Conservation (phyloP, 2,888 invertebrate genomes). For the Tipula lateralis region DNA sequence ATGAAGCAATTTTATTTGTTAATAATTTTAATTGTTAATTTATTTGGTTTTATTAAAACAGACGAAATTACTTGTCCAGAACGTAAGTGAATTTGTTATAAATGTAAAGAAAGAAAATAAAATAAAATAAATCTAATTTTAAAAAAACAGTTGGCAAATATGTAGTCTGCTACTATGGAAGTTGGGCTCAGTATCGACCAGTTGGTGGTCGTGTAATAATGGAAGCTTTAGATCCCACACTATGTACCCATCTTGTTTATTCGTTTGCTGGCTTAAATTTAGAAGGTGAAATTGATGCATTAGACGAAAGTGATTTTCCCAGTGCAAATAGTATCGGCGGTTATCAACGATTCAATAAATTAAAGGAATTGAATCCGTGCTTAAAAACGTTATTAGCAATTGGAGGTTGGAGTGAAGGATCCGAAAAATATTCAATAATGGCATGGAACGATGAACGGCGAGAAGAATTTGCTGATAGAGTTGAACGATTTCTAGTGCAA, state of each 20-base stretch:
- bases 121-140: background rate
- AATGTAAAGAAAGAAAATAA: background rate
- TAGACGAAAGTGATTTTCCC: constrained; percentile 47
- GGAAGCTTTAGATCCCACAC: constrained; percentile 48
- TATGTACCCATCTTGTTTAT: constrained; percentile 54
- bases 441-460: constrained; percentile 43
- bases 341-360: constrained; percentile 44
- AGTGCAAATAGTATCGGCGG: constrained; percentile 41
- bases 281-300: constrained; percentile 47
- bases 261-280: constrained; percentile 52
- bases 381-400: constrained; percentile 50
- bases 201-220: constrained; percentile 47
- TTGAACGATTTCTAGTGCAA: constrained; percentile 45
- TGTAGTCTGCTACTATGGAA: constrained; percentile 52
- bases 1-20: background rate
- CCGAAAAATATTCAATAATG: constrained; percentile 50
- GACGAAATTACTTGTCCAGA: background rate
- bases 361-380: constrained; percentile 48
- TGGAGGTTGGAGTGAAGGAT: constrained; percentile 53
- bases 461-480: constrained; percentile 48
- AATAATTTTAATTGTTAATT: background rate
- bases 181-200: constrained; percentile 51
- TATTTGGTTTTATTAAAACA: background rate
- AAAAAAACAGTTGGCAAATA: constrained; percentile 26
- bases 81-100: background rate